A percentile compares a stretch with the other conserved stretches of the same genome.
Conservation (phyloP, 2,888 invertebrate genomes). For the Liposcelis brunnea region DNA sequence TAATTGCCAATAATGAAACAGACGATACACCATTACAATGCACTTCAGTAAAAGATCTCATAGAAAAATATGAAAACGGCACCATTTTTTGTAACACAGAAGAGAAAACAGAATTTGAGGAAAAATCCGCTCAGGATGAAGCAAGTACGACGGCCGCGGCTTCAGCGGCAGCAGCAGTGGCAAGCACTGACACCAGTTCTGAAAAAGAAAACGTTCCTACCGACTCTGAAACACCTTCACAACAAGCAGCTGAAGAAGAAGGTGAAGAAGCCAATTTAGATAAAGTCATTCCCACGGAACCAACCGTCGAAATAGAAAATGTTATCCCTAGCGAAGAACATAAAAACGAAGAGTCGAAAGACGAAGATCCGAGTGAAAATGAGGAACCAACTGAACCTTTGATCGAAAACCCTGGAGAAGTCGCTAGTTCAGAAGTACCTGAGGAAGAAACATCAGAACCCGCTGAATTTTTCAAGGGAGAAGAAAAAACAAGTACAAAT, state of each 20-base stretch:
- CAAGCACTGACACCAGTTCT: slow-evolving; percentile 24
- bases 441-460: slow-evolving; percentile 16
- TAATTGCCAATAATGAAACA: too few relatives aligned
- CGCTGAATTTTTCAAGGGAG: slow-evolving; percentile 11
- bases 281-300: slow-evolving; percentile 7
- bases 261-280: slow-evolving; percentile 20
- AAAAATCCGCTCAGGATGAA: too few relatives aligned
- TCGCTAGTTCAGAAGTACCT: slow-evolving; percentile 26
- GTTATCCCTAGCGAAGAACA: too few relatives aligned
- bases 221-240: slow-evolving; percentile 22
- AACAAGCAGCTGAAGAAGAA: slow-evolving; percentile 12
- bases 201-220: slow-evolving; percentile 28
- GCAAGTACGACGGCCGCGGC: slow-evolving; percentile 1
- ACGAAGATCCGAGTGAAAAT: slow-evolving; percentile 22
- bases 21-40: slow-evolving; percentile 16
- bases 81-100: slow-evolving; percentile 11
- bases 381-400: slow-evolving; percentile 16
- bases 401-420: slow-evolving; percentile 16
- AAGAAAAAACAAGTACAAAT: slow-evolving; percentile 9
- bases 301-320: slow-evolving; percentile 15
- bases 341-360: slow-evolving; percentile 22
- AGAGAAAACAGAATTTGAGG: slow-evolving; percentile 11
- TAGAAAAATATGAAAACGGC: slow-evolving; percentile 9
- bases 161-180: slow-evolving; percentile 28
- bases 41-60: slow-evolving; percentile 14